Conservation (phyloP, 2,888 invertebrate genomes). For the Xanthia icteritia region DNA sequence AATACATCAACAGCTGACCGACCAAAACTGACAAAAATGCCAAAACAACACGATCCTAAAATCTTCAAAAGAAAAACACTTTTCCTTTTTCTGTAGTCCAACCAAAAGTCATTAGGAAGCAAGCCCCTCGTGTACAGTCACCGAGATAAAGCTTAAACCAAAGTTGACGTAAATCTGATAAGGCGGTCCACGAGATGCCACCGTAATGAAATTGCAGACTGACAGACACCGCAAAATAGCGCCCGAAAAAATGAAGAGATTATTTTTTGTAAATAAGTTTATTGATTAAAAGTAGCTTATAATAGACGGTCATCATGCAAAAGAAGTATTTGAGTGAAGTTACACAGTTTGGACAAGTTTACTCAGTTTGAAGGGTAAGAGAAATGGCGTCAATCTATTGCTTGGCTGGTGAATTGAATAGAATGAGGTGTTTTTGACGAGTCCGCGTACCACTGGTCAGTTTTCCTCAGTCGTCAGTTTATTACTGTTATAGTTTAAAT, state of each 20-base stretch:
- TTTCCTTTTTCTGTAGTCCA: not conserved
- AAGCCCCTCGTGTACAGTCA: conserved; percentile 32
- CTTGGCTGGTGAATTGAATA: conserved; percentile 13
- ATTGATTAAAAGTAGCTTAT: conserved; percentile 45
- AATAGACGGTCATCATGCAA: conserved; percentile 31
- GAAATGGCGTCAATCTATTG: conserved; percentile 25
- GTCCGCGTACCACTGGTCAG: too few species aligned
- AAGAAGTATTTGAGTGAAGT: conserved; percentile 34
- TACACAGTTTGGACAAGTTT: conserved; percentile 23
- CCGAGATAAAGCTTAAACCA: conserved; percentile 53
- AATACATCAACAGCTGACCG: not conserved
- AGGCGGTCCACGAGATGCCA: conserved; percentile 45
- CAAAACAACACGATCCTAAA: conserved; percentile 3
- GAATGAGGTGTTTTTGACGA: not conserved
- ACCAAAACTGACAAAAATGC: not conserved
- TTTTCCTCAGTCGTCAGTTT: too few species aligned
- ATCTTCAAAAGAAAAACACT: conserved; percentile 16
- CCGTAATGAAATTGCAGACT: conserved; percentile 50
- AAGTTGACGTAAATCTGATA: conserved; percentile 69
- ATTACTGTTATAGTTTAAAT: not conserved
- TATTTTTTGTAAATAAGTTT: conserved; percentile 45
- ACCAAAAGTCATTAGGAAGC: conserved; percentile 25
- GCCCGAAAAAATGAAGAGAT: conserved; percentile 21
- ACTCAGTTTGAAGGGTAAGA: conserved; percentile 19
- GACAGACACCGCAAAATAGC: conserved; percentile 42